Percentiles rank a stretch among this genome's conserved stretches.
These are phyloP conservation scores for Muschampia plurimacula DNA, from an alignment of 2,888 invertebrate genomes.

Conservation along the genomic window DNA sequence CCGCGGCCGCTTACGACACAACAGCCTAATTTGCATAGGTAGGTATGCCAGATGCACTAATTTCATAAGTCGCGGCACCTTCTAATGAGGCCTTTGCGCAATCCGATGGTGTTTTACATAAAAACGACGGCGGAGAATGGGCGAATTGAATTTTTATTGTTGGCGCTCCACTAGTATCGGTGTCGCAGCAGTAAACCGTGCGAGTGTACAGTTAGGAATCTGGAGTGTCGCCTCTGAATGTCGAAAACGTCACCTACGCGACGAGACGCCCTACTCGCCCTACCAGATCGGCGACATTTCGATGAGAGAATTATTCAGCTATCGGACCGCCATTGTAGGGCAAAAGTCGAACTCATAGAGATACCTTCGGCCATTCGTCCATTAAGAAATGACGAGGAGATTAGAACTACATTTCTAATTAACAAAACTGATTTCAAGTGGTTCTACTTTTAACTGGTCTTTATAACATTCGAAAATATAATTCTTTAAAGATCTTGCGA, in stretches of 20 bases:
- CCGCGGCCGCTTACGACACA: slow-evolving; percentile 30
- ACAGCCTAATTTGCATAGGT: slow-evolving; percentile 40
- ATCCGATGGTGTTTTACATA: slow-evolving; percentile 55
- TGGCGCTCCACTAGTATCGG: slow-evolving; percentile 52
- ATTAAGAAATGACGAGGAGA: slow-evolving; percentile 25
- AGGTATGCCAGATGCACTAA: slow-evolving; percentile 51
- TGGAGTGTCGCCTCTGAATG: slow-evolving; percentile 49
- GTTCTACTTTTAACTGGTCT: background rate
- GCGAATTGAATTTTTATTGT: slow-evolving; percentile 61
- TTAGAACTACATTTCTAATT: slow-evolving; percentile 30
- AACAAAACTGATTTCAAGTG: slow-evolving; percentile 21
- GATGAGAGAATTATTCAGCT: slow-evolving; percentile 23
- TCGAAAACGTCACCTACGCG: slow-evolving; percentile 53
- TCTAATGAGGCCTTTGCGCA: slow-evolving; percentile 46
- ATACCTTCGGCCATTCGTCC: slow-evolving; percentile 5
- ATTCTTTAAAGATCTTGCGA: no score
- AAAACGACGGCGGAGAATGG: slow-evolving; percentile 54
- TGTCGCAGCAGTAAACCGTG: slow-evolving; percentile 54
- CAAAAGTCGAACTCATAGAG: slow-evolving; percentile 32
- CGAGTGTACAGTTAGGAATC: slow-evolving; percentile 76
- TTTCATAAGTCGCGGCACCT: slow-evolving; percentile 64
- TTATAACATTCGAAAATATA: slow-evolving; percentile 11
- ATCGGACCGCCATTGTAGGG: slow-evolving; percentile 25
- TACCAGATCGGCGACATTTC: slow-evolving; percentile 48
- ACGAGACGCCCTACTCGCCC: slow-evolving; percentile 59